These are phyloP conservation scores for Ianthella basta DNA, from an alignment of 37 sponge, comb jelly and placozoan species.

Conservation along the genomic window DNA sequence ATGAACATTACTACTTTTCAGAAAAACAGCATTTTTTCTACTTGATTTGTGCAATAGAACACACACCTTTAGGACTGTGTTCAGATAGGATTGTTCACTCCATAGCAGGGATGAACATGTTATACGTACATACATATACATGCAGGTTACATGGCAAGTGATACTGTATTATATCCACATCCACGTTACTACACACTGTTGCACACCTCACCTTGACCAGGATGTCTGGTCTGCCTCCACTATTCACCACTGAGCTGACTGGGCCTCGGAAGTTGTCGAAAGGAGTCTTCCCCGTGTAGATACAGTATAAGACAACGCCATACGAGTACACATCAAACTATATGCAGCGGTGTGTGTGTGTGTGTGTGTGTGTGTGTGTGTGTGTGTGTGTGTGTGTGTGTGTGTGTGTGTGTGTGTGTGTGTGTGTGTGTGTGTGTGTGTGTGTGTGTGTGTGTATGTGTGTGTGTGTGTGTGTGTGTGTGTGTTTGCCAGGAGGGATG, in stretches of 20 bases:
- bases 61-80: too few species aligned
- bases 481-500: not conserved
- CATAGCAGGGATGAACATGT: too few species aligned
- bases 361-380: not conserved
- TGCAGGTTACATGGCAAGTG: not conserved
- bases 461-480: not conserved
- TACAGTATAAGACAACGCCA: constrained; percentile 77
- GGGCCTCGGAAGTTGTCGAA: constrained; percentile 50
- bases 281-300: constrained; percentile 59
- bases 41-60: too few species aligned
- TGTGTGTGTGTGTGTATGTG: not conserved
- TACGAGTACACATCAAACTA: constrained; percentile 79
- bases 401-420: not conserved
- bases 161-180: too few species aligned
- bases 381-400: not conserved
- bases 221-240: constrained; percentile 64
- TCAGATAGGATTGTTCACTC: too few species aligned
- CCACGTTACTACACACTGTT: not conserved
- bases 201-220: constrained; percentile 45
- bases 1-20: too few species aligned
- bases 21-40: too few species aligned
- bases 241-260: constrained; percentile 37
- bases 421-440: not conserved
- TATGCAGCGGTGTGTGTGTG: not conserved
- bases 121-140: not conserved